These are phyloP conservation scores for Abramis brama DNA, from an alignment of 2,113 vertebrate genomes.

Conservation along the genomic window DNA sequence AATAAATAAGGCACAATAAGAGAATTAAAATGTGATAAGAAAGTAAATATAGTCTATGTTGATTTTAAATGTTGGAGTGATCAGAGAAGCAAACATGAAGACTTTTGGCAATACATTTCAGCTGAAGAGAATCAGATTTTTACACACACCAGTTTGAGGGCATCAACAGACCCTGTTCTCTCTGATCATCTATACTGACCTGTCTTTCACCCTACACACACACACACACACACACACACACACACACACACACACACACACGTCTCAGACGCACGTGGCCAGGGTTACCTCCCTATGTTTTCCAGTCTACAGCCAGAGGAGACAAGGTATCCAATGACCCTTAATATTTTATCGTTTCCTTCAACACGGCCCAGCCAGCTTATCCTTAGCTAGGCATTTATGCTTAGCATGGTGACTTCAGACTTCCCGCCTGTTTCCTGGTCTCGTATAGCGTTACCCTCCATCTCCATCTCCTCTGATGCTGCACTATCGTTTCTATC, in stretches of 20 bases:
- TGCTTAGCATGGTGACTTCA: conserved; percentile 82
- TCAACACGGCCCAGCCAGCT: conserved; percentile 77
- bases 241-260: conserved; percentile 21
- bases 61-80: not conserved
- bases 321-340: conserved; percentile 75
- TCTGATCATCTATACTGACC: conserved; percentile 43
- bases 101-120: not conserved
- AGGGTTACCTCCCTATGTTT: conserved; percentile 67
- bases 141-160: not conserved
- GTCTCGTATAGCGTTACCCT: conserved; percentile 82
- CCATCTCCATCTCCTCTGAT: conserved; percentile 59
- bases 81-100: not conserved
- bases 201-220: conserved; percentile 44
- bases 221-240: conserved; percentile 25
- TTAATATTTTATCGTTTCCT: conserved; percentile 87
- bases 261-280: conserved; percentile 43
- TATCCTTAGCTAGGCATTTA: conserved; percentile 80
- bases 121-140: not conserved
- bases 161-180: conserved; percentile 16
- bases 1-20: not conserved
- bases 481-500: conserved; percentile 82
- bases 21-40: not conserved
- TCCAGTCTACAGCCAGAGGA: conserved; percentile 67
- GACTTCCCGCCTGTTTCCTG: conserved; percentile 84
- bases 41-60: not conserved